Percentiles rank a stretch among this genome's conserved stretches.
phyloP scores from a whole-genome alignment of 2,797 vertebrate species.

The Hippopotamyrus pictus region DNA sequence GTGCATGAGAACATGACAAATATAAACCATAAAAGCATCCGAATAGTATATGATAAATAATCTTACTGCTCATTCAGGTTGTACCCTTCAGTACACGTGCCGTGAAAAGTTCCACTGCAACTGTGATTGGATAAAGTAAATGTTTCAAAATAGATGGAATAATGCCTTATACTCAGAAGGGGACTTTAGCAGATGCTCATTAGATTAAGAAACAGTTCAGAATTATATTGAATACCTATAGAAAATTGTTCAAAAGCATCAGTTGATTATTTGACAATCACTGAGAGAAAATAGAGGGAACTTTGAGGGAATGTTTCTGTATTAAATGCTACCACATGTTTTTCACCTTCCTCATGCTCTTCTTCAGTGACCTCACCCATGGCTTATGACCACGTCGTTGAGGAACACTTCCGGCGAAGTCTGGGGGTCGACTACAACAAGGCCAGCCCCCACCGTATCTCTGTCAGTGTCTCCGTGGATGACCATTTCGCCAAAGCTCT shows the following conservation, averaged over 20 bases:
- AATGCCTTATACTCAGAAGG: neutral
- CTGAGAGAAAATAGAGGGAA: neutral
- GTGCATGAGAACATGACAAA: neutral
- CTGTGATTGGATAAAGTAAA: neutral
- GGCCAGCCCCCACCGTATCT: slow-evolving; percentile 49
- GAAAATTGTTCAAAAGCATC: slow-evolving; percentile 6
- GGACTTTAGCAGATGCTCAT: neutral
- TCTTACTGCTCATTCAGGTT: neutral
- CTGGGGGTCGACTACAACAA: slow-evolving; percentile 61
- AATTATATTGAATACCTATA: neutral
- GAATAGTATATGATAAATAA: neutral
- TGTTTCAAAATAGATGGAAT: neutral
- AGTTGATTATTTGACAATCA: neutral
- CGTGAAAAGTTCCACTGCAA: neutral
- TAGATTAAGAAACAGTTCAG: neutral
- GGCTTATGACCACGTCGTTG: slow-evolving; percentile 62
- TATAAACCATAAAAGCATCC: neutral
- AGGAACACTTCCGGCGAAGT: slow-evolving; percentile 72
- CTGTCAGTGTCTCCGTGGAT: slow-evolving; percentile 69
- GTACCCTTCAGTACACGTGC: neutral
- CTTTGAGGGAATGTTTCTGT: neutral
- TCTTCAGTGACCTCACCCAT: slow-evolving; percentile 48
- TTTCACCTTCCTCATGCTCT: slow-evolving; percentile 16
- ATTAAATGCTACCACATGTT: slow-evolving; percentile 20
- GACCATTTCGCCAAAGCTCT: slow-evolving; percentile 74